Percentiles rank a stretch among this genome's conserved stretches.
phyloP scores from a whole-genome alignment of 2,113 vertebrate genomes.

The Cepphus grylle region DNA sequence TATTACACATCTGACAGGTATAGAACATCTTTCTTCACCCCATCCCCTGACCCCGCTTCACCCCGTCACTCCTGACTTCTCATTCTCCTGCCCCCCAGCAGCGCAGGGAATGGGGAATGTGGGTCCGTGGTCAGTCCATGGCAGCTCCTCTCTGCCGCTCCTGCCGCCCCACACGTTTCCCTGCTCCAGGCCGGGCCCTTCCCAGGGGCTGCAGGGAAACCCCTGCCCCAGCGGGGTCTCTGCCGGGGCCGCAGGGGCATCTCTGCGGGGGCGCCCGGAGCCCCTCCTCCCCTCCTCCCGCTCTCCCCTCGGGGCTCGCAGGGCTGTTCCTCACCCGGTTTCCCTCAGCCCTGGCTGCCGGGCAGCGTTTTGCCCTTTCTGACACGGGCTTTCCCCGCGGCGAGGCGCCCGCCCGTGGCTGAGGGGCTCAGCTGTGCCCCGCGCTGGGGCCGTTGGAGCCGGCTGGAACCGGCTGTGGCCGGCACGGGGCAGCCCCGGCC shows the following conservation, averaged over 20 bases:
- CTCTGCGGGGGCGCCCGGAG: neutral
- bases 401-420: neutral
- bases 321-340: neutral
- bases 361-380: neutral
- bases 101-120: rapidly evolving
- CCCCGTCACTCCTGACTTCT: neutral
- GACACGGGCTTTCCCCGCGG: neutral
- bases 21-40: neutral
- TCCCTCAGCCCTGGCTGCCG: neutral
- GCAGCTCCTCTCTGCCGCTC: rapidly evolving
- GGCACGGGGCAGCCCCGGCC: rapidly evolving
- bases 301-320: neutral
- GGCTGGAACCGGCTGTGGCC: neutral
- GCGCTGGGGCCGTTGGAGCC: rapidly evolving
- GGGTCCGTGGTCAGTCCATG: rapidly evolving
- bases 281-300: neutral
- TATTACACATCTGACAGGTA: neutral
- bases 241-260: neutral
- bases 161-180: neutral
- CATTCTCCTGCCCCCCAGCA: rapidly evolving
- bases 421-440: neutral
- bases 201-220: neutral
- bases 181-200: too few relatives aligned
- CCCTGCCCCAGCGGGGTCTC: neutral
- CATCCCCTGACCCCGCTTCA: neutral